These are phyloP conservation scores for Linepithema humile DNA, from an alignment of 1,140 invertebrate genomes.

Conservation along the genomic window DNA sequence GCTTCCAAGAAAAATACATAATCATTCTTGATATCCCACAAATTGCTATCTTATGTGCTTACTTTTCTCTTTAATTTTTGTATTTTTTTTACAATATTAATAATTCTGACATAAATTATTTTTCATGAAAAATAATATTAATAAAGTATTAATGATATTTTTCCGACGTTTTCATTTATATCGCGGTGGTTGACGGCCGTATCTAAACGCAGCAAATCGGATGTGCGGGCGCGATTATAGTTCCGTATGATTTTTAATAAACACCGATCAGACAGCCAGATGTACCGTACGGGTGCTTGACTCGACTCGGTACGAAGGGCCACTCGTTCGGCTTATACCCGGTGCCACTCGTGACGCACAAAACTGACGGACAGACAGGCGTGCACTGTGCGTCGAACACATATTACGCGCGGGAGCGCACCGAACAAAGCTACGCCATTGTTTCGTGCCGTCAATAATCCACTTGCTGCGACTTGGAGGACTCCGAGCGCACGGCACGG, in stretches of 20 bases:
- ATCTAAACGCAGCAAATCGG: constrained; percentile 8
- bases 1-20: neutral
- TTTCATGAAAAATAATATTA: neutral
- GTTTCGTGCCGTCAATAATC: constrained; percentile 83
- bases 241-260: constrained; percentile 83
- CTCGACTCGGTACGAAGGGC: constrained; percentile 74
- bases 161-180: neutral
- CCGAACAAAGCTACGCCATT: constrained; percentile 81
- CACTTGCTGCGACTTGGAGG: constrained; percentile 81
- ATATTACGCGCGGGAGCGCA: constrained; percentile 76
- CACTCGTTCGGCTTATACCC: constrained; percentile 74
- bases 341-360: constrained; percentile 77
- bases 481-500: constrained; percentile 62
- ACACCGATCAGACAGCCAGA: constrained; percentile 83
- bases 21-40: neutral
- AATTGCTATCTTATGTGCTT: neutral
- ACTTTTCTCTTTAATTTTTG: neutral
- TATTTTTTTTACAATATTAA: neutral
- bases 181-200: neutral
- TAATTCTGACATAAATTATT: neutral
- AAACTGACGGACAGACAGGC: constrained; percentile 80
- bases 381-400: constrained; percentile 76
- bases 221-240: constrained; percentile 49
- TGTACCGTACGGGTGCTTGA: constrained; percentile 80
- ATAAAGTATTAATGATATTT: neutral